phyloP scores from a whole-genome alignment of 2,113 vertebrate species.

The Eolophus roseicapilla region DNA sequence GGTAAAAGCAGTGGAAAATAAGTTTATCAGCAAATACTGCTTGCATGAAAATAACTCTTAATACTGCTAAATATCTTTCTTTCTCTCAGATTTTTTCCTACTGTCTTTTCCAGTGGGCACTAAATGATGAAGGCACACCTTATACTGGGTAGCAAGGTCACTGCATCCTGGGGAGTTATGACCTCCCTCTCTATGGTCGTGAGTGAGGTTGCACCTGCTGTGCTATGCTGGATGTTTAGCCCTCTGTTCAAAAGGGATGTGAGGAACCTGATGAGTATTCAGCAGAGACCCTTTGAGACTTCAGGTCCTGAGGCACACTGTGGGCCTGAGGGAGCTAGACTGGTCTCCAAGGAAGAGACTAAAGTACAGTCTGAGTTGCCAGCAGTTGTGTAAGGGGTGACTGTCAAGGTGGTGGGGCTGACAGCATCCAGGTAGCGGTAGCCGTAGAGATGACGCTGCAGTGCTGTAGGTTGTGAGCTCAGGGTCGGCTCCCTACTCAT shows the following conservation, averaged over 20 bases:
- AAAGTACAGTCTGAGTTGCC: not conserved
- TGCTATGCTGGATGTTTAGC: not conserved
- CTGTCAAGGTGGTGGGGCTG: not conserved
- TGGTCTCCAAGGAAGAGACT: not conserved
- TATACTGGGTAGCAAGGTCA: fast-evolving
- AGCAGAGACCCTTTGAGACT: not conserved
- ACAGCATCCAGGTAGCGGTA: not conserved
- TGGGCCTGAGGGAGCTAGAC: not conserved
- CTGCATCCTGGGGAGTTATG: not conserved
- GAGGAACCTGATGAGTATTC: not conserved
- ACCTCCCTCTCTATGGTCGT: fast-evolving
- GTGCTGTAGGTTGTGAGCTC: fast-evolving
- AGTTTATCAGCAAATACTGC: not conserved
- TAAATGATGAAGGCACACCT: not conserved
- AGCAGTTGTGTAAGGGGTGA: not conserved
- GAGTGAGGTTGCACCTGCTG: not conserved
- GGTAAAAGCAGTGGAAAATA: not conserved
- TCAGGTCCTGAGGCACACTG: not conserved
- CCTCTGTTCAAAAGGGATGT: not conserved
- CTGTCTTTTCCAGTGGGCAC: not conserved
- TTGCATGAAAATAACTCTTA: not conserved
- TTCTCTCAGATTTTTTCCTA: not conserved
- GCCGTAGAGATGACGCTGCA: fast-evolving
- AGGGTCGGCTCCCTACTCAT: not conserved
- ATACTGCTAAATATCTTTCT: not conserved